Evolutionary conservation across 1,140 invertebrate species (phyloP).

Genomic region (Cryptotermes secundus): DNA sequence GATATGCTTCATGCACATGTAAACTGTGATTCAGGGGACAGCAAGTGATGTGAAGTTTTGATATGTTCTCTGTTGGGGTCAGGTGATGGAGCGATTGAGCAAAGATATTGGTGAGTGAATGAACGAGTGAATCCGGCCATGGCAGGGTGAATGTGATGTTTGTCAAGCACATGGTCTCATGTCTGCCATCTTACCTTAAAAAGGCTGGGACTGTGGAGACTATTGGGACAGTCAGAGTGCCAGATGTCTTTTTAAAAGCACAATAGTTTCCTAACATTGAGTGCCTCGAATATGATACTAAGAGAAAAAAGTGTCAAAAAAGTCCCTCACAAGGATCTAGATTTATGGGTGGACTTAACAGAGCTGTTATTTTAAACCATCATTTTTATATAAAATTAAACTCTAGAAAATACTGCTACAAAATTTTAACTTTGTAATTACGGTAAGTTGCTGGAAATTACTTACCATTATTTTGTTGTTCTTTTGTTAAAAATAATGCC

Average conservation of each 20-base stretch:
- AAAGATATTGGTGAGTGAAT: background rate
- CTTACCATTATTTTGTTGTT: conserved; percentile 33
- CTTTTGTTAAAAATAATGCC: conserved; percentile 28
- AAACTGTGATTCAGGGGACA: conserved; percentile 31
- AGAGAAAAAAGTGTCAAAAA: conserved; percentile 29
- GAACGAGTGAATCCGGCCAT: conserved; percentile 11
- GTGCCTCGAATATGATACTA: conserved; percentile 37
- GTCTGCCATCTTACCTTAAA: background rate
- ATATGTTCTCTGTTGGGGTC: conserved; percentile 29
- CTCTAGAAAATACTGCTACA: conserved; percentile 32
- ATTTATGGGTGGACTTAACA: conserved; percentile 36
- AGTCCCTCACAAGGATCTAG: conserved; percentile 34
- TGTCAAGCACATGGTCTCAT: background rate
- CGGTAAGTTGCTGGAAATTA: conserved; percentile 27
- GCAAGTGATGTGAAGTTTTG: conserved; percentile 21
- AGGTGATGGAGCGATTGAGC: conserved; percentile 26
- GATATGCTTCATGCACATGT: conserved; percentile 34
- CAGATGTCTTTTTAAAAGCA: conserved; percentile 35
- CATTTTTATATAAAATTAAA: conserved; percentile 36
- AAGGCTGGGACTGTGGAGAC: background rate
- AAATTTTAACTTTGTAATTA: conserved; percentile 34
- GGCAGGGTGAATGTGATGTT: conserved; percentile 21
- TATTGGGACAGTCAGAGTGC: conserved; percentile 24
- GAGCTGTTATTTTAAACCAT: conserved; percentile 37
- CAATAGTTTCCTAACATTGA: conserved; percentile 39